phyloP scores from a whole-genome alignment of 2,797 vertebrate species.

The Acanthopagrus latus region DNA sequence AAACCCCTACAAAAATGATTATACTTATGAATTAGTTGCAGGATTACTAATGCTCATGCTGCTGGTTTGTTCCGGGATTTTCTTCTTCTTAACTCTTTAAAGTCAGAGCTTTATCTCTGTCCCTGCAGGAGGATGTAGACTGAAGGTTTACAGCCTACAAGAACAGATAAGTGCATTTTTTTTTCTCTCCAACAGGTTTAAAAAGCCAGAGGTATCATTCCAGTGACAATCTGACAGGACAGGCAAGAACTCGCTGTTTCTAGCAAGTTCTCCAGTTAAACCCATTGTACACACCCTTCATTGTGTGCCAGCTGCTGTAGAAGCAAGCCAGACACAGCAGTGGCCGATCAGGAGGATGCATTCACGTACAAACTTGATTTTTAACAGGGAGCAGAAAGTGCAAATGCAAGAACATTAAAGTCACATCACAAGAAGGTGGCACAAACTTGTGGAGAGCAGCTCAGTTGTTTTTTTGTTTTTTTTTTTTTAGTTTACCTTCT shows the following conservation, averaged over 20 bases:
- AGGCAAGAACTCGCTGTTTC: conserved; percentile 57
- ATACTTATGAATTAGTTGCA: not conserved
- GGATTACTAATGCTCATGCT: not conserved
- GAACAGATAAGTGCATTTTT: not conserved
- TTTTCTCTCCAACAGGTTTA: not conserved
- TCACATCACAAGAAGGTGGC: not conserved
- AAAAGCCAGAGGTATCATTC: conserved; percentile 2
- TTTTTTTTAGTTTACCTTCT: conserved; percentile 89
- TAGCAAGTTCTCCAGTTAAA: conserved; percentile 63
- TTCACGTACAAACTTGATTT: not conserved
- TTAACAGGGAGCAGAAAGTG: not conserved
- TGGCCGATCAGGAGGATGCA: not conserved
- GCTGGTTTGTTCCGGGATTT: no score
- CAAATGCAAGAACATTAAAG: not conserved
- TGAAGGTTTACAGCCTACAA: not conserved
- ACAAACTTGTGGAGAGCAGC: not conserved
- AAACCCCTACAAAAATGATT: not conserved
- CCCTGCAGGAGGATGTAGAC: not conserved
- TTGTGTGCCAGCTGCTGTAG: conserved; percentile 14
- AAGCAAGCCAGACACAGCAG: conserved; percentile 3
- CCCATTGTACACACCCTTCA: conserved; percentile 47
- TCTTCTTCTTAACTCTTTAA: not conserved
- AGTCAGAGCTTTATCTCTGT: not conserved
- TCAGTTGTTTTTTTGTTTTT: no score
- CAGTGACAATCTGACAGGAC: conserved; percentile 15